Conservation (phyloP, 2,113 vertebrate genomes). For the Globicephala melas region DNA sequence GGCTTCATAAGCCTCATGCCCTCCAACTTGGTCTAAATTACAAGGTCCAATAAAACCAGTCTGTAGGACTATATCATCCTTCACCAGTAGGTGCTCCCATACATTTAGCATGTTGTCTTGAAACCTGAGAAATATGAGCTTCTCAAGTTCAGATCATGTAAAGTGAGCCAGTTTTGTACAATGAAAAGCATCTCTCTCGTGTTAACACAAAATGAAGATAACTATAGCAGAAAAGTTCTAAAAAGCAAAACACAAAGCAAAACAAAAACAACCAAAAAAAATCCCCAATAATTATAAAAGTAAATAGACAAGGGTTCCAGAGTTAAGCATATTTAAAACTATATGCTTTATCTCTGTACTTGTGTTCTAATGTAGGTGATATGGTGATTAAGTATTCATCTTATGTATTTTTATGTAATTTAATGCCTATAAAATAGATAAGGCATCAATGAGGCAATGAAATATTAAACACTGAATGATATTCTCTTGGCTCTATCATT, state of each 20-base stretch:
- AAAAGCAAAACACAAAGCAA: not conserved
- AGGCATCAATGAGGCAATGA: conserved; percentile 75
- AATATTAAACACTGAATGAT: conserved; percentile 75
- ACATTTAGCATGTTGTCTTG: not conserved
- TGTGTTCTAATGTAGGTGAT: conserved; percentile 46
- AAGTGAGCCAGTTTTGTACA: not conserved
- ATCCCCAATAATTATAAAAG: not conserved
- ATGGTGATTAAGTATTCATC: conserved; percentile 66
- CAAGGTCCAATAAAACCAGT: not conserved
- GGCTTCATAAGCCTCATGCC: not conserved
- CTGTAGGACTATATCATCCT: not conserved
- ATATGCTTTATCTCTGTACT: not conserved
- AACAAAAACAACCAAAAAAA: not conserved
- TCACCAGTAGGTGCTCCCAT: conserved; percentile 9
- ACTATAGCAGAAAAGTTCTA: not conserved
- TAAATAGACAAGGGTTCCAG: conserved; percentile 10
- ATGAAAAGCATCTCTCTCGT: not conserved
- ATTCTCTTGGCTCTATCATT: conserved; percentile 65
- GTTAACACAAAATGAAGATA: not conserved
- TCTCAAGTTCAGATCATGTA: not conserved
- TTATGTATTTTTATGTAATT: conserved; percentile 74
- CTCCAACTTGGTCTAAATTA: not conserved
- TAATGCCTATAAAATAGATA: conserved; percentile 70
- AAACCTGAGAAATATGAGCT: not conserved
- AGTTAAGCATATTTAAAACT: conserved; percentile 5